Percentiles rank a stretch among this genome's conserved stretches.
Evolutionary conservation across 1,140 invertebrate species (phyloP).

Genomic region (Saxidomus purpurata): DNA sequence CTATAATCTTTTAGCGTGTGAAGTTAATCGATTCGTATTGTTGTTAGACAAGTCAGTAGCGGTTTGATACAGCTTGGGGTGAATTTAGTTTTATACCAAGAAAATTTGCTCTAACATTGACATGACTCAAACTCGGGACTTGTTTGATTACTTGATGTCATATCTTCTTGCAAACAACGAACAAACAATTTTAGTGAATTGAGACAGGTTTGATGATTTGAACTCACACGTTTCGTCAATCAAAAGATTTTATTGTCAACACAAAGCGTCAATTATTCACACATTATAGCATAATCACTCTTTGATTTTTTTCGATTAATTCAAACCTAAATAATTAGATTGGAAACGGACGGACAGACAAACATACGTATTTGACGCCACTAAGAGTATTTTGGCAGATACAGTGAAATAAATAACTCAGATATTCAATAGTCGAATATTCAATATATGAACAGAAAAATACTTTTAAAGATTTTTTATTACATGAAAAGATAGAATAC

Average conservation of each 20-base stretch:
- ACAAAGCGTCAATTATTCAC: constrained; percentile 28
- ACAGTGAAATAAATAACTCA: no score
- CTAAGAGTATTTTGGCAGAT: no score
- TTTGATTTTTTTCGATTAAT: no score
- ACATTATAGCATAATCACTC: background rate
- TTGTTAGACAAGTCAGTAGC: background rate
- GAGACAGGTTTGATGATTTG: background rate
- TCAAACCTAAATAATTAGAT: no score
- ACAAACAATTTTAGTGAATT: background rate
- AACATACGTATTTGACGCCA: no score
- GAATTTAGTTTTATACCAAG: background rate
- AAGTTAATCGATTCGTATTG: no score
- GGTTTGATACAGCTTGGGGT: background rate
- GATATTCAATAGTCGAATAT: no score
- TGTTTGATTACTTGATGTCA: background rate
- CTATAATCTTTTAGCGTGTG: background rate
- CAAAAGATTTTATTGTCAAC: background rate
- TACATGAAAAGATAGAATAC: no score
- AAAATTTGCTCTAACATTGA: background rate
- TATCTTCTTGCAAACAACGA: background rate
- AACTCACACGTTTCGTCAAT: constrained; percentile 19
- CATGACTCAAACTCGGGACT: background rate
- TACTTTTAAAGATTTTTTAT: no score
- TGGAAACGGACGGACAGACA: no score
- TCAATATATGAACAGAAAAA: no score